Evolutionary conservation across 2,888 invertebrate genomes (phyloP).

Genomic region (Athalia rosae): DNA sequence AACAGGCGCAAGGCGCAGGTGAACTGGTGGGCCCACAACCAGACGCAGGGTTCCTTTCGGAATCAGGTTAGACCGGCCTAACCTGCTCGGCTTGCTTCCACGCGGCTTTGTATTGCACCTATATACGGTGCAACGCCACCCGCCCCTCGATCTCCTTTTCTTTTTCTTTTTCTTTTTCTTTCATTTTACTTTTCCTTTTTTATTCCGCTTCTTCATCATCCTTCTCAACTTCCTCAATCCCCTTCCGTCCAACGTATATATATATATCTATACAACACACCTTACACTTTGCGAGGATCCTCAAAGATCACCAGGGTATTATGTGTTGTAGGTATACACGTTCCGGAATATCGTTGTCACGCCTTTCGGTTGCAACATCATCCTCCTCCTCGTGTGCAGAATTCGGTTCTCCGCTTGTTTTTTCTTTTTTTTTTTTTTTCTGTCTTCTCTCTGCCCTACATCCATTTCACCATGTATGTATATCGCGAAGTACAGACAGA

Average conservation of each 20-base stretch:
- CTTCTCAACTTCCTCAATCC: constrained; percentile 58
- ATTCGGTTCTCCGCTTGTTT: too few species aligned
- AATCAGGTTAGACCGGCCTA: constrained; percentile 74
- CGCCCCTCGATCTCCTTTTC: constrained; percentile 42
- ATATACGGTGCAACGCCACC: constrained; percentile 36
- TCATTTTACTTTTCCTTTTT: constrained; percentile 7
- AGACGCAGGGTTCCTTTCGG: constrained; percentile 70
- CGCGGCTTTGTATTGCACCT: constrained; percentile 36
- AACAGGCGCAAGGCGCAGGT: constrained; percentile 63
- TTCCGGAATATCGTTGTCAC: too few species aligned
- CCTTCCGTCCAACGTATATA: constrained; percentile 35
- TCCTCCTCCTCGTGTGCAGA: too few species aligned
- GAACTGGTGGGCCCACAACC: constrained; percentile 68
- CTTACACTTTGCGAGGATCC: too few species aligned
- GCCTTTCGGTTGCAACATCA: too few species aligned
- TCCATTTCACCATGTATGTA: too few species aligned
- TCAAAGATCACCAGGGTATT: too few species aligned
- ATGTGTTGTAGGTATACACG: too few species aligned
- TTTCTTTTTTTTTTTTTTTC: too few species aligned
- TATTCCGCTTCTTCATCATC: constrained; percentile 50
- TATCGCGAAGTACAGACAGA: too few species aligned
- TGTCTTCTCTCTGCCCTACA: too few species aligned
- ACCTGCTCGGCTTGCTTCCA: constrained; percentile 65
- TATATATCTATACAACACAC: background rate
- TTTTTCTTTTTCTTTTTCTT: constrained; percentile 55